Evolutionary conservation across 2,113 vertebrate genomes (phyloP).

Genomic region (Vombatus ursinus): DNA sequence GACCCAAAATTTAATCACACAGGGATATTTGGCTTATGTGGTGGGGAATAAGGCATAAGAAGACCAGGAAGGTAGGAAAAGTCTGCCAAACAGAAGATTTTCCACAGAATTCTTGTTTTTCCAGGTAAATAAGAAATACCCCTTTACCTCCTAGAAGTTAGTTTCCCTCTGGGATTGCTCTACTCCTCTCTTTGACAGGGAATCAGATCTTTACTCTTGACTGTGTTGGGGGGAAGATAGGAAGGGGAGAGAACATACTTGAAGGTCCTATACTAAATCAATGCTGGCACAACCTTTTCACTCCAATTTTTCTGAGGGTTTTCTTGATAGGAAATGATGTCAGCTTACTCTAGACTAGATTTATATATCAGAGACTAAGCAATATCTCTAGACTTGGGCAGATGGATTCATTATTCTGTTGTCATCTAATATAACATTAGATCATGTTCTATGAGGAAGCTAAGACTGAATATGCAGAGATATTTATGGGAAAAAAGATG

Average conservation of each 20-base stretch:
- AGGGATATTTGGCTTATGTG: neutral
- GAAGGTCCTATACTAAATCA: neutral
- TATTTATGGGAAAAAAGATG: conserved; percentile 24
- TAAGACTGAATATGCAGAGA: conserved; percentile 24
- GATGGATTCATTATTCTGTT: neutral
- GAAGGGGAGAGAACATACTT: neutral
- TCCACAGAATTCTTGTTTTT: neutral
- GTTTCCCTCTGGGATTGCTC: neutral
- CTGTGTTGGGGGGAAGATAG: neutral
- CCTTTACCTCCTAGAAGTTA: neutral
- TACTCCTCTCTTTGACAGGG: neutral
- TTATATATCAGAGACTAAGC: neutral
- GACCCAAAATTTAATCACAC: neutral
- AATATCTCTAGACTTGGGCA: neutral
- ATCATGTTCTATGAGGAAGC: neutral
- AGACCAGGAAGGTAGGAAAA: neutral
- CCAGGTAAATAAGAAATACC: neutral
- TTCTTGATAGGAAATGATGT: neutral
- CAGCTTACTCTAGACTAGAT: neutral
- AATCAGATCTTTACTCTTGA: neutral
- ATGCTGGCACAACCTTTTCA: neutral
- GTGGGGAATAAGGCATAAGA: neutral
- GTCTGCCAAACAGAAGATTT: neutral
- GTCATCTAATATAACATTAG: neutral
- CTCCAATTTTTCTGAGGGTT: neutral